Percentiles rank a stretch among this genome's conserved stretches.
Evolutionary conservation across 2,113 vertebrate species (phyloP).

Genomic region (Halcyon senegalensis): DNA sequence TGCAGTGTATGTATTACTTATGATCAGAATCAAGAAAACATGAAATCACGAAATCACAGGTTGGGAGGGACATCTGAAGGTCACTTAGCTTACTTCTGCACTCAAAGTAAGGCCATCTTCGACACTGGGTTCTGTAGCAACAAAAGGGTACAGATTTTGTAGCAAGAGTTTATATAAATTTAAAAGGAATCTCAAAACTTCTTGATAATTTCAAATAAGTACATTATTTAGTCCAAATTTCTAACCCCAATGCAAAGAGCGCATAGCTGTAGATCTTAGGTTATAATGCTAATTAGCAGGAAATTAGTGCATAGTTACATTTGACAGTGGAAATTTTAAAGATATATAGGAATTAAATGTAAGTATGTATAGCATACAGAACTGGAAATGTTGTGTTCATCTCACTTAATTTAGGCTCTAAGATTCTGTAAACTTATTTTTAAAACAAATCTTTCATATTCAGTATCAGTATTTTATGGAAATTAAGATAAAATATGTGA

Average conservation of each 20-base stretch:
- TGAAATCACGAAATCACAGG: background rate
- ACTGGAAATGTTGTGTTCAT: background rate
- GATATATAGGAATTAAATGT: background rate
- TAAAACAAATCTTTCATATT: background rate
- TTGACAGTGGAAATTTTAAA: background rate
- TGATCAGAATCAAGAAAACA: background rate
- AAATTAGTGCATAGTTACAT: background rate
- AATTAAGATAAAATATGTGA: background rate
- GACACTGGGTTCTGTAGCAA: background rate
- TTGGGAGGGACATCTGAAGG: background rate
- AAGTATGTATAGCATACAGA: background rate
- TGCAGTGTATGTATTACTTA: background rate
- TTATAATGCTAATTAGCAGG: background rate
- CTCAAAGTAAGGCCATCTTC: background rate
- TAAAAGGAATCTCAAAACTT: background rate
- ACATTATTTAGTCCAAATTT: background rate
- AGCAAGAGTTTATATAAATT: fast-evolving
- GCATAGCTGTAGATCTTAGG: background rate
- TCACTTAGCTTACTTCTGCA: background rate
- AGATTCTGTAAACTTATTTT: background rate
- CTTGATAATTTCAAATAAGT: background rate
- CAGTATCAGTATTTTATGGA: background rate
- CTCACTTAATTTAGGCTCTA: background rate
- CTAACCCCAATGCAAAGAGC: background rate
- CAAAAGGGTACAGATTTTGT: background rate